These are phyloP conservation scores for Narcine bancroftii DNA, from an alignment of 2,113 vertebrate species.

Conservation along the genomic window DNA sequence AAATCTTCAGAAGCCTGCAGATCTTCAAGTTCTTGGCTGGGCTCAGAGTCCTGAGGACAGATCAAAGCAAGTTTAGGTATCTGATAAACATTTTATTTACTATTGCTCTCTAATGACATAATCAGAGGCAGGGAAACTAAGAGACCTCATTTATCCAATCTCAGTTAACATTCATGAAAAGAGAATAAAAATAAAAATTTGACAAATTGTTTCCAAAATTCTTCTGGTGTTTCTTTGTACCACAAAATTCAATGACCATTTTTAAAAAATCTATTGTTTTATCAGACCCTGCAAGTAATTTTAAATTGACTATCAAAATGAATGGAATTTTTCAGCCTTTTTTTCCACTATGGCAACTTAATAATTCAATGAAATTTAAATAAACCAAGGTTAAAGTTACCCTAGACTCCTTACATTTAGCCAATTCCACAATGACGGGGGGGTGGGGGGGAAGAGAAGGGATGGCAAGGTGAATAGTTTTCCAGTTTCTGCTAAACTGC, in stretches of 20 bases:
- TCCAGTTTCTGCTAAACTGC: too few relatives aligned
- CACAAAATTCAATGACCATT: neutral
- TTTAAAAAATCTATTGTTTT: neutral
- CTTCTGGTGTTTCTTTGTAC: neutral
- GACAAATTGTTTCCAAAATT: neutral
- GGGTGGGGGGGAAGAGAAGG: too few relatives aligned
- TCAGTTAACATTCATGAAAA: neutral
- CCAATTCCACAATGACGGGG: neutral
- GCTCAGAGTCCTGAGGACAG: constrained; percentile 50
- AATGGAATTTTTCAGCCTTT: neutral
- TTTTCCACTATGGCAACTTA: neutral
- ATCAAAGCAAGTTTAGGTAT: neutral
- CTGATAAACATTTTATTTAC: neutral
- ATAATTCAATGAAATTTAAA: neutral
- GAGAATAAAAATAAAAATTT: neutral
- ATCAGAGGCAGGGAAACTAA: neutral
- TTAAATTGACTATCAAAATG: neutral
- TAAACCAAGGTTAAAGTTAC: neutral
- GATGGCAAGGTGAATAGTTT: too few relatives aligned
- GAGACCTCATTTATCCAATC: neutral
- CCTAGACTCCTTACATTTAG: neutral
- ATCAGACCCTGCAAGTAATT: neutral
- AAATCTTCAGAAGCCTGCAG: constrained; percentile 33
- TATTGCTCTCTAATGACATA: too few relatives aligned
- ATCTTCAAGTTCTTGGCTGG: constrained; percentile 46